These are phyloP conservation scores for Cacatua alba DNA, from an alignment of 2,113 vertebrate genomes.

Conservation along the genomic window DNA sequence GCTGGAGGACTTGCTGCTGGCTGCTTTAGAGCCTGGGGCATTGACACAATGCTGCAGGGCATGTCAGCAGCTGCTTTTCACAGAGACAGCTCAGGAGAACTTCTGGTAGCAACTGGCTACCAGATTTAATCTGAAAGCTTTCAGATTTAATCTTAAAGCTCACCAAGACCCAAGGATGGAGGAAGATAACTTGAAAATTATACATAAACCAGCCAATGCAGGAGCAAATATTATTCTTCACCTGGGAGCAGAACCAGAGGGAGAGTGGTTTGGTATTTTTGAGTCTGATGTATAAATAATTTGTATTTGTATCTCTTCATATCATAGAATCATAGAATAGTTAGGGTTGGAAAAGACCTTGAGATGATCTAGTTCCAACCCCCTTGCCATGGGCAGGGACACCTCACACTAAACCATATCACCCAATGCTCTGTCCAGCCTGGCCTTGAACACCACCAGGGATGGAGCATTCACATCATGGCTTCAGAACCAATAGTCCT, in stretches of 20 bases:
- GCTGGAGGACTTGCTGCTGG: background rate
- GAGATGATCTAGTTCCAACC: no score
- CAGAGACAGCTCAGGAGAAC: background rate
- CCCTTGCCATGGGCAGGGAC: no score
- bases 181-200: background rate
- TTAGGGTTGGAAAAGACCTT: no score
- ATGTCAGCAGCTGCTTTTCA: background rate
- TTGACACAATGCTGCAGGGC: background rate
- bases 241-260: background rate
- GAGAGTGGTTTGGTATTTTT: background rate
- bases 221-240: background rate
- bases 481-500: background rate
- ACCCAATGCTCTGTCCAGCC: no score
- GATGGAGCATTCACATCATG: no score
- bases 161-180: background rate
- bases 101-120: background rate
- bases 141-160: background rate
- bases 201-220: background rate
- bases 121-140: background rate
- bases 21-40: background rate
- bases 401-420: no score
- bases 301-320: background rate
- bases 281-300: background rate
- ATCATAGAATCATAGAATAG: no score
- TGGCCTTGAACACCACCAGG: no score